Percentiles rank a stretch among this genome's conserved stretches.
phyloP scores from a whole-genome alignment of 2,888 invertebrate species.

The Platycnemis pennipes region DNA sequence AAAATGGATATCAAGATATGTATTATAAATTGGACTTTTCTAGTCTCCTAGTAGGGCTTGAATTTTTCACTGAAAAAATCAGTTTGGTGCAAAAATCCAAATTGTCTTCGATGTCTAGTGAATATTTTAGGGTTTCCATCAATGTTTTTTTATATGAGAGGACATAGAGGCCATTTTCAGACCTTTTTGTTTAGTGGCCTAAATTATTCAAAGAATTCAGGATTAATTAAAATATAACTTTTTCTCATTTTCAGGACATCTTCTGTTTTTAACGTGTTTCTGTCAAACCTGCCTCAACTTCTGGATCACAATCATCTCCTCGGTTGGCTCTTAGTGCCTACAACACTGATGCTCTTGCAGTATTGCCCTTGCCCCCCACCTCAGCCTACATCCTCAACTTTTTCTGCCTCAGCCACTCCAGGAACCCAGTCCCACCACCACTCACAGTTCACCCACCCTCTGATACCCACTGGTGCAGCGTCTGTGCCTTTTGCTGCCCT shows the following conservation, averaged over 20 bases:
- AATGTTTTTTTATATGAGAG: no score
- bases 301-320: slow-evolving; percentile 97
- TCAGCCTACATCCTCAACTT: slow-evolving; percentile 27
- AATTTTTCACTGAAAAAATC: no score
- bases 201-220: no score
- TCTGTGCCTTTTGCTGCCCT: slow-evolving; percentile 58
- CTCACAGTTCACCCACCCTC: slow-evolving; percentile 42
- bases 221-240: slow-evolving; percentile 43
- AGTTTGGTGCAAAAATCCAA: no score
- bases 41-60: no score
- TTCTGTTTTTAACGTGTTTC: slow-evolving; percentile 97
- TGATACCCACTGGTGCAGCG: slow-evolving; percentile 53
- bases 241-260: slow-evolving; percentile 84
- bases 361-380: slow-evolving; percentile 90
- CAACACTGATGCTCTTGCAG: slow-evolving; percentile 89
- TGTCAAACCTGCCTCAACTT: slow-evolving; percentile 95
- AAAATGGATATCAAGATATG: no score
- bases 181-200: no score
- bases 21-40: no score
- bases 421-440: slow-evolving; percentile 43
- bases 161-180: no score
- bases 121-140: no score
- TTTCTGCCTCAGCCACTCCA: slow-evolving; percentile 9
- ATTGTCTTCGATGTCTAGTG: no score
- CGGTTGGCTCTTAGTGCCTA: slow-evolving; percentile 93